phyloP scores from a whole-genome alignment of 2,113 vertebrate species.

The Cavia aperea region DNA sequence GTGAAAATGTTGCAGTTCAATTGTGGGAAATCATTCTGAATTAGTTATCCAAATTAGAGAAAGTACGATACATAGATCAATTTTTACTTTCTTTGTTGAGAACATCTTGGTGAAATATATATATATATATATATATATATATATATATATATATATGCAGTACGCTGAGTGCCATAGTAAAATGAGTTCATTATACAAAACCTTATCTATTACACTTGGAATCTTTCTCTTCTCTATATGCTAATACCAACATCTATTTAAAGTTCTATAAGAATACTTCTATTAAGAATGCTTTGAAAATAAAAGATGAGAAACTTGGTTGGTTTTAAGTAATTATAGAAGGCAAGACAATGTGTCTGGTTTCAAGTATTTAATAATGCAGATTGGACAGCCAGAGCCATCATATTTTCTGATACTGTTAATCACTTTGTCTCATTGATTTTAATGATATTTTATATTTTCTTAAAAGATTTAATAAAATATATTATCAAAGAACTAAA shows the following conservation, averaged over 20 bases:
- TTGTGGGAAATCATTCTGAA: neutral
- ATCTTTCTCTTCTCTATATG: neutral
- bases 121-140: neutral
- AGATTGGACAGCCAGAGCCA: neutral
- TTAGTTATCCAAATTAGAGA: neutral
- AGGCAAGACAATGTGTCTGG: accelerated
- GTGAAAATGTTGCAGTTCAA: neutral
- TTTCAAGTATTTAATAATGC: neutral
- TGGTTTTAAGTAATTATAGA: neutral
- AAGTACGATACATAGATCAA: neutral
- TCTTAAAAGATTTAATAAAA: neutral
- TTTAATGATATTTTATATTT: neutral
- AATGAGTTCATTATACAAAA: neutral
- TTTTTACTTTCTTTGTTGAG: neutral
- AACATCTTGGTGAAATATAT: neutral
- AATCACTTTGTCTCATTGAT: neutral
- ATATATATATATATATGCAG: neutral
- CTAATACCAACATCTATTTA: neutral
- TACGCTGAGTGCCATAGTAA: neutral
- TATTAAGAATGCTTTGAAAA: neutral
- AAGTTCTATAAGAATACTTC: neutral
- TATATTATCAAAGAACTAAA: neutral
- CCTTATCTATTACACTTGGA: neutral
- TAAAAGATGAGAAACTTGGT: neutral
- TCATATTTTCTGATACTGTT: neutral